phyloP scores from a whole-genome alignment of 1,140 invertebrate species.

The Stenopsyche tienmushanensis region DNA sequence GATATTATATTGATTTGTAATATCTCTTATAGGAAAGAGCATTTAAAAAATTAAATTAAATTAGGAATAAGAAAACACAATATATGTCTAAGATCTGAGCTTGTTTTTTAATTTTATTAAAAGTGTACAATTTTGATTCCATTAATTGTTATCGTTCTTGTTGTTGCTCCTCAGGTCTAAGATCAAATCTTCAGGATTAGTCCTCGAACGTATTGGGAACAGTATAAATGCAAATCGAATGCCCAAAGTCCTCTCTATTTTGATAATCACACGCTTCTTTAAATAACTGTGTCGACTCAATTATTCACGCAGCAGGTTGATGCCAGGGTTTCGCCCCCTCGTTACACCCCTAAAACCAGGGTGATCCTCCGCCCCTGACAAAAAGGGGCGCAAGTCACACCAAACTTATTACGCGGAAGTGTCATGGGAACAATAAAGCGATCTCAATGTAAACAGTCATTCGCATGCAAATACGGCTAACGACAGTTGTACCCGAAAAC shows the following conservation, averaged over 20 bases:
- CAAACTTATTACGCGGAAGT: conserved; percentile 38
- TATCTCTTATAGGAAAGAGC: too few relatives aligned
- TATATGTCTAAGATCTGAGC: too few relatives aligned
- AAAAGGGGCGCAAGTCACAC: conserved; percentile 30
- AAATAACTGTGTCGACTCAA: conserved; percentile 32
- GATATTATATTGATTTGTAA: too few relatives aligned
- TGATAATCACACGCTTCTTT: conserved; percentile 15
- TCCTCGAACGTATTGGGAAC: too few relatives aligned
- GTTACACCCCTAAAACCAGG: neutral
- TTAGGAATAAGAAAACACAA: too few relatives aligned
- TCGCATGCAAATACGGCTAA: conserved; percentile 39
- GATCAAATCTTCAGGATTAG: too few relatives aligned
- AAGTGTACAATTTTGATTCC: too few relatives aligned
- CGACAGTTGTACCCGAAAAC: conserved; percentile 26
- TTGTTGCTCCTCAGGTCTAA: too few relatives aligned
- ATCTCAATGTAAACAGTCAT: conserved; percentile 41
- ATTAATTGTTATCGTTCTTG: too few relatives aligned
- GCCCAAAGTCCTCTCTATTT: neutral
- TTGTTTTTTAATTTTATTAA: too few relatives aligned
- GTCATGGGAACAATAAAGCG: conserved; percentile 39
- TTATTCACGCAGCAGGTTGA: conserved; percentile 37
- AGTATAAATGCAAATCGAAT: neutral
- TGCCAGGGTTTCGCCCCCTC: conserved; percentile 4
- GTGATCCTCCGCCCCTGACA: neutral
- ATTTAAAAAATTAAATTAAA: too few relatives aligned